Evolutionary conservation across 2,888 invertebrate genomes (phyloP).

Genomic region (Noctua comes): DNA sequence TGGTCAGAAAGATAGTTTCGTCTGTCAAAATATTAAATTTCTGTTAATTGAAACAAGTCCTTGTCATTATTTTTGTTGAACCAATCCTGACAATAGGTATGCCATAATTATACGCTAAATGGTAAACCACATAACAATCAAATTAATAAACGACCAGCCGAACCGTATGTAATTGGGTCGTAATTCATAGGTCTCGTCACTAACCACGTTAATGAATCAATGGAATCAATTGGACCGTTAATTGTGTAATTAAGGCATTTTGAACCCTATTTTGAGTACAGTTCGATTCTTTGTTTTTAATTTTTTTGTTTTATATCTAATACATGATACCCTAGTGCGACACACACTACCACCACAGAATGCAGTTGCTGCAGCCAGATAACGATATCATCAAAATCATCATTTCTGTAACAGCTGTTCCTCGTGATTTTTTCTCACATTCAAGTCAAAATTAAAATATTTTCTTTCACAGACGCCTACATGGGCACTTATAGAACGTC

Average conservation of each 20-base stretch:
- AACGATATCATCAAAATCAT: neutral
- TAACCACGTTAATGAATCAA: conserved; percentile 13
- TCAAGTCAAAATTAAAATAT: neutral
- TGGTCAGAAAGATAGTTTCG: neutral
- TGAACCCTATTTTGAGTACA: neutral
- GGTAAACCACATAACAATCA: neutral
- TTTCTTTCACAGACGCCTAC: no score
- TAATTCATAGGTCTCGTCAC: neutral
- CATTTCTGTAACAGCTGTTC: neutral
- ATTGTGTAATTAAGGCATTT: neutral
- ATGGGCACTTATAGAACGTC: no score
- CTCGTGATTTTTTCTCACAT: neutral
- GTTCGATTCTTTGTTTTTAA: neutral
- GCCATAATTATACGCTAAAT: neutral
- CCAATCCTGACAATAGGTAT: neutral
- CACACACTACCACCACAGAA: neutral
- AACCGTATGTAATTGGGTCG: conserved; percentile 26
- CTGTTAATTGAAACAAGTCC: neutral
- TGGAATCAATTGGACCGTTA: neutral
- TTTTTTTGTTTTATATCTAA: no score
- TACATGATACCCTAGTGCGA: neutral
- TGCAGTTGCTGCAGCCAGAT: neutral
- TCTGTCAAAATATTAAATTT: neutral
- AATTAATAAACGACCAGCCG: conserved; percentile 16
- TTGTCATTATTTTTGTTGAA: neutral